Base-by-base conservation (phyloP, 1,140 invertebrate species). In the Medauroidea extradentata region DNA sequence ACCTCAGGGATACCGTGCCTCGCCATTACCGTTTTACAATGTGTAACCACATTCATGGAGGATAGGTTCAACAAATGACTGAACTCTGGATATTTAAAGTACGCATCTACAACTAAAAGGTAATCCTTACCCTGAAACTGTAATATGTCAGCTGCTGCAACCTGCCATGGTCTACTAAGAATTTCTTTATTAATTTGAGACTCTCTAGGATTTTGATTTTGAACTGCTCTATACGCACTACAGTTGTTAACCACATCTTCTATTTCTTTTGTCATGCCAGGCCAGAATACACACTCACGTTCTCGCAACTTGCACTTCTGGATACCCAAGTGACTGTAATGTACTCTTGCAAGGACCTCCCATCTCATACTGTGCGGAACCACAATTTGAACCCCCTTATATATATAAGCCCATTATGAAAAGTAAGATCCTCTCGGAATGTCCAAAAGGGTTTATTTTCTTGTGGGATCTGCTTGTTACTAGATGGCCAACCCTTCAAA, bases 221-320 rank as follows among this genome's bases (percentile, higher is more conserved):
- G 44, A 65, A 64, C 67, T 59, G 63, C 68, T 39, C 57, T 4
- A 65, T 77, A 79, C 39, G 60, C 63, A 44, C 63, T 44, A 70
- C 77, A 79, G 57, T 68, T 69, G 19, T 57, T 50, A 21, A 80
- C 63, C 18, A 69, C 60, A 51, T 76, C 64, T 69, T 71, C 68
- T 24, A 80, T 76, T 51, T 80, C 68, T 41, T 71, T 70, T 41
- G 64, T 65, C 59, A 68, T 63, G n/a, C 50, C 44, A 23, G 66
- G 66, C 65, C 64, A 69, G 49, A 59, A 69, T n/a, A 67, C 21
- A 11, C 62, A 43, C 51, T 60, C 29, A 16, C 53, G 25, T 11
- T 59, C 63, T 54, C 55, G 54, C 5, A 41, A 51, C 38, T 65
- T 62, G 16, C 42, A 57, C 50, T 67, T 69, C 46, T 63, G 25